Evolutionary conservation across 2,888 invertebrate genomes (phyloP).

Genomic region (Meganola albula): DNA sequence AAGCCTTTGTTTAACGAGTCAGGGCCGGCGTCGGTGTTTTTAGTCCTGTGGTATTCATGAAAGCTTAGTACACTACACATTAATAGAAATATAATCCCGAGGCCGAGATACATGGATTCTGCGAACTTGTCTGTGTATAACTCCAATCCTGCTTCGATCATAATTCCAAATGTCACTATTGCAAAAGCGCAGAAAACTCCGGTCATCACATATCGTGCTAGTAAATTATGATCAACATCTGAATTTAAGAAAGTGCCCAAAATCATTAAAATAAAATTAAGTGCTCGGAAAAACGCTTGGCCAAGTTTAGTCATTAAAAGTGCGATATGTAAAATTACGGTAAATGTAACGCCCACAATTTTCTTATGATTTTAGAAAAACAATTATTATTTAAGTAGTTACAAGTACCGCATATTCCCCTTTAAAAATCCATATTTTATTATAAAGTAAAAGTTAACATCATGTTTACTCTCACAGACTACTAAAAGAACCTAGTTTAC

Average conservation of each 20-base stretch:
- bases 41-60: slow-evolving; percentile 26
- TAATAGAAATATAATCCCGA: slow-evolving; percentile 32
- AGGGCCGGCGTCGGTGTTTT: not conserved
- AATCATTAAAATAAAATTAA: slow-evolving; percentile 34
- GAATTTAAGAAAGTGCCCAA: slow-evolving; percentile 39
- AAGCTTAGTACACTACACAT: slow-evolving; percentile 32
- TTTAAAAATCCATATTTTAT: too few relatives aligned
- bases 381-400: too few relatives aligned
- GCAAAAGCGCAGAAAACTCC: slow-evolving; percentile 45
- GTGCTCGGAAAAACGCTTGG: slow-evolving; percentile 44
- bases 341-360: too few relatives aligned
- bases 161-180: slow-evolving; percentile 40
- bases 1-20: slow-evolving; percentile 35
- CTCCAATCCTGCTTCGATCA: slow-evolving; percentile 42
- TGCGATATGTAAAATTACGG: too few relatives aligned
- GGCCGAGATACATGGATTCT: slow-evolving; percentile 30
- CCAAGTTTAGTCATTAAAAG: slow-evolving; percentile 39
- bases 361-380: too few relatives aligned
- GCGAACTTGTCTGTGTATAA: slow-evolving; percentile 27
- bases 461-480: too few relatives aligned
- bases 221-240: slow-evolving; percentile 32
- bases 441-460: too few relatives aligned
- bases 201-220: slow-evolving; percentile 37
- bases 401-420: too few relatives aligned
- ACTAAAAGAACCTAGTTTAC: too few relatives aligned